Conservation (phyloP, 2,888 invertebrate species). For the Pyrgus malvae region DNA sequence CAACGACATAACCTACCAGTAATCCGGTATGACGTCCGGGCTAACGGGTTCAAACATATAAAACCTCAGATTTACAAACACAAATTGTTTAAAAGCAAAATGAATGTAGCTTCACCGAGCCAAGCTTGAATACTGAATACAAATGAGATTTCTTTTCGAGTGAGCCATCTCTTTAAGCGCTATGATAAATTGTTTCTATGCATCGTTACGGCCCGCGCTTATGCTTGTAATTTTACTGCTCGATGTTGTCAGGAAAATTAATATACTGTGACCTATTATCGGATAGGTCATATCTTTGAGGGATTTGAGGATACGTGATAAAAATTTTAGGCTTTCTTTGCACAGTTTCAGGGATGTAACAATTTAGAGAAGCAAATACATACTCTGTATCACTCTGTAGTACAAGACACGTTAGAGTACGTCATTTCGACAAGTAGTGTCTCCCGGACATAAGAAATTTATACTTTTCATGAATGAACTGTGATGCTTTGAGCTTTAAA, state of each 20-base stretch:
- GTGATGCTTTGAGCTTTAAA: no score
- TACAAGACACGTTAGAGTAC: no score
- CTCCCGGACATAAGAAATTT: no score
- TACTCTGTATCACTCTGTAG: no score
- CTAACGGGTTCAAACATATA: slow-evolving; percentile 59
- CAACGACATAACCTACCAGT: no score
- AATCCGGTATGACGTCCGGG: slow-evolving; percentile 64
- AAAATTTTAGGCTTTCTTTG: slow-evolving; percentile 45
- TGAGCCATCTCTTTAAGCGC: slow-evolving; percentile 63
- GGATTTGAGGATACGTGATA: slow-evolving; percentile 57
- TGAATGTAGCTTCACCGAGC: slow-evolving; percentile 60
- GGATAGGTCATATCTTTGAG: slow-evolving; percentile 61
- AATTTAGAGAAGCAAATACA: slow-evolving; percentile 47
- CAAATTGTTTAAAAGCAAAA: slow-evolving; percentile 69
- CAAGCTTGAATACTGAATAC: slow-evolving; percentile 63
- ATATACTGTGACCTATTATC: slow-evolving; percentile 76
- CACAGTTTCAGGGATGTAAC: slow-evolving; percentile 39
- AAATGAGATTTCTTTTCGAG: slow-evolving; percentile 71
- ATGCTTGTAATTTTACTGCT: slow-evolving; percentile 70
- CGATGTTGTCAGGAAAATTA: slow-evolving; percentile 76
- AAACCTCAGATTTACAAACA: slow-evolving; percentile 61
- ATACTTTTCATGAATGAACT: no score
- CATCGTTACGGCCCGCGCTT: slow-evolving; percentile 69
- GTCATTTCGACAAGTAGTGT: no score
- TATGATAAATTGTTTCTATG: slow-evolving; percentile 72